Base-by-base conservation (phyloP, 2,797 vertebrate species). In the Merluccius polli region DNA sequence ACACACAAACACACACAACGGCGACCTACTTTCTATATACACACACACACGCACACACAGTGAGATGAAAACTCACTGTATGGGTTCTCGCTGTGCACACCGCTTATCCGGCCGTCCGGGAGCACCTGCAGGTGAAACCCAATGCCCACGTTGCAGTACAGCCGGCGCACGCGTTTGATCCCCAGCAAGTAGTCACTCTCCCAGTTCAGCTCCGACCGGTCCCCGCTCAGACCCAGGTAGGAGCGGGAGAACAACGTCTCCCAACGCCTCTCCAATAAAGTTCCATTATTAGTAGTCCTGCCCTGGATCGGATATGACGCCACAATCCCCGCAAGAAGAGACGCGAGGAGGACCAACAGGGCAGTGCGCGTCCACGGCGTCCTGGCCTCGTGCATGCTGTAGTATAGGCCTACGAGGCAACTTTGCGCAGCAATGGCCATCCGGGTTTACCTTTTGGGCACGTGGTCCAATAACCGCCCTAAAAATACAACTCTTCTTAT, bases 131-230 rank as follows among this genome's bases (percentile, higher is more conserved):
- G 95, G 91, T 96, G 95, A 89, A 95, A 96, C 87, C 95, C 95
- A 85, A 96, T 96, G 91, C 95, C 95, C 87, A 96, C 93, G 86
- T 96, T 96, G 94, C 95, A 96, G 92, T 96, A 96, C 82, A 96
- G 94, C 85, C 94, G 93, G 86, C 94, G 92, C 84, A 95, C 94
- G 86, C 95, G 87, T 90, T 95, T 95, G 92, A 96, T 95, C 82
- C 95, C 95, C 91, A 95, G 91, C 91, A 95, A 91, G 87, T 96
- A 96, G 90, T 94, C 94, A 78, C 86, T 95, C 83, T 95, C 94
- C 95, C 95, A 96, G 82, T 92, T 95, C 84, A 92, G 88, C 78
- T 95, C 93, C 65, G 94, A 90, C 71, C 92, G 92, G 83, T 94
- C 93, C 82, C 93, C 93, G 75, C 94, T 90, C 73, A 95, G 92